phyloP scores from a whole-genome alignment of 2,888 invertebrate genomes.

The Heteromyza rotundicornis region DNA sequence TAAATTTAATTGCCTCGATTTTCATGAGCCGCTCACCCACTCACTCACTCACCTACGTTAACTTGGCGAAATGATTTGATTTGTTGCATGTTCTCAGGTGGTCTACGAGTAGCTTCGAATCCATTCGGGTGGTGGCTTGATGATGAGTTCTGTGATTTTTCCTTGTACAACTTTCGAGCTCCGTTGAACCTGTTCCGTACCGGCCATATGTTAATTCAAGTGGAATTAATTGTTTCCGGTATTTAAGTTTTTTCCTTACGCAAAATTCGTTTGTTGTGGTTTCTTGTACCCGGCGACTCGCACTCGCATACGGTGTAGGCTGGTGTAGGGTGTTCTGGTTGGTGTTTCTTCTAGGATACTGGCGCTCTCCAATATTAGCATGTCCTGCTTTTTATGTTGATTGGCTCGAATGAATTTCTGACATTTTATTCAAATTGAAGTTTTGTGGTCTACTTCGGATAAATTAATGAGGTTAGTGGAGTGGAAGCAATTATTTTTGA shows the following conservation, averaged over 20 bases:
- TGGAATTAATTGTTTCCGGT: conserved; percentile 62
- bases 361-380: too few relatives aligned
- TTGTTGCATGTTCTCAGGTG: conserved; percentile 1
- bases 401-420: conserved; percentile 48
- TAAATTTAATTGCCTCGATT: conserved; percentile 18
- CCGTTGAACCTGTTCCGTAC: conserved; percentile 14
- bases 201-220: conserved; percentile 60
- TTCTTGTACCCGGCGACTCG: conserved; percentile 23
- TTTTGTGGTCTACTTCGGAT: conserved; percentile 40
- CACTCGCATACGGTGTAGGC: background rate
- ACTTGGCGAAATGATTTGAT: background rate
- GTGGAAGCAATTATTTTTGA: conserved; percentile 39
- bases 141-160: background rate
- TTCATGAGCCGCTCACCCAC: background rate
- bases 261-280: conserved; percentile 49
- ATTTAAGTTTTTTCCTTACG: conserved; percentile 58
- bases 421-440: conserved; percentile 51
- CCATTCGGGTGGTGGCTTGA: background rate
- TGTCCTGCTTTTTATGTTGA: background rate
- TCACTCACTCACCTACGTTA: too few relatives aligned
- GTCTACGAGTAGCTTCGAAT: background rate
- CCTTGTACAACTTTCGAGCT: too few relatives aligned
- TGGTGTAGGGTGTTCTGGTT: too few relatives aligned
- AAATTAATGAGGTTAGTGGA: conserved; percentile 47
- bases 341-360: too few relatives aligned